Evolutionary conservation across 2,797 vertebrate genomes (phyloP).

Genomic region (Myiothlypis coronata): DNA sequence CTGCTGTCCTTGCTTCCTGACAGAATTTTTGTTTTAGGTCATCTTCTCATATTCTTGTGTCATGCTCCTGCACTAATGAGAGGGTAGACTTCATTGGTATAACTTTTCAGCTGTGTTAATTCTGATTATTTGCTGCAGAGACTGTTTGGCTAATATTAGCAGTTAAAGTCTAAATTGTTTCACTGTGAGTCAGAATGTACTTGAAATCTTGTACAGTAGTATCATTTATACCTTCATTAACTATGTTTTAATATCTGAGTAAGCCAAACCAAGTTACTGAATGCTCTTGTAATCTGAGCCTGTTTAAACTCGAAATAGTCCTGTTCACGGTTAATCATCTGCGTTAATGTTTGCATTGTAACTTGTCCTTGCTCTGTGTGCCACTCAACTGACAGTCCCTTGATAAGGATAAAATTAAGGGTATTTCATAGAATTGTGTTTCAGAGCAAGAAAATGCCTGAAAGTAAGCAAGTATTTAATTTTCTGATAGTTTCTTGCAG

Average conservation of each 20-base stretch:
- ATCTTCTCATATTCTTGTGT: neutral
- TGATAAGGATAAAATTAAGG: constrained; percentile 5
- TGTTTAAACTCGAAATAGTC: constrained; percentile 30
- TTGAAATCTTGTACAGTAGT: neutral
- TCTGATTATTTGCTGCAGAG: neutral
- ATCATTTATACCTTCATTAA: neutral
- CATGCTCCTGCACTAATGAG: neutral
- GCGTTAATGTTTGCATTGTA: constrained; percentile 32
- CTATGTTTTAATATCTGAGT: neutral
- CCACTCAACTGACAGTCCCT: neutral
- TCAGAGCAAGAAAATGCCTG: neutral
- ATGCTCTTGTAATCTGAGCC: constrained; percentile 41
- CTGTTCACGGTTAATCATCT: constrained; percentile 36
- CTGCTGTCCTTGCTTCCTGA: neutral
- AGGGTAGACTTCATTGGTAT: neutral
- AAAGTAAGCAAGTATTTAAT: neutral
- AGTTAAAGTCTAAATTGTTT: neutral
- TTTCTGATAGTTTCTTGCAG: neutral
- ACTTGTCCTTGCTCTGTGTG: constrained; percentile 6
- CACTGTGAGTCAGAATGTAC: neutral
- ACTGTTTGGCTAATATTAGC: neutral
- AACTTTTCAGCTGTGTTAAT: neutral
- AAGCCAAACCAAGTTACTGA: neutral
- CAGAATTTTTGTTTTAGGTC: neutral
- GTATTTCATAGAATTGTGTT: neutral